Conservation (phyloP, 1,140 invertebrate genomes). For the Rhynchophorus ferrugineus region DNA sequence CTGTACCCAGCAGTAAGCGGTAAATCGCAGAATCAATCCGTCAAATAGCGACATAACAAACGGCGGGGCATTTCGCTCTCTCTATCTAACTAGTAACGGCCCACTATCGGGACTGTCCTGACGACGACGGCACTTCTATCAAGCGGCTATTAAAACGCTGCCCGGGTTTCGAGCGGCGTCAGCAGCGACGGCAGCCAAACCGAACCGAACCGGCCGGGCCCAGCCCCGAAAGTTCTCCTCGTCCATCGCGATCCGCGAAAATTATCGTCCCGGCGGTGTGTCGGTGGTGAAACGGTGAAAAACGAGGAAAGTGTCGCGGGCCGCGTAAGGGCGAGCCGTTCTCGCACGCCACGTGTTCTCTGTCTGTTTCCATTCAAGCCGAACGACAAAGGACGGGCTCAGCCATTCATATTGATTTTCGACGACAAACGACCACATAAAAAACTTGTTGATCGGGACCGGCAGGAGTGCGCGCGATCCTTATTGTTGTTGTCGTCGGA, state of each 20-base stretch:
- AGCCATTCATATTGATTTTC: slow-evolving; percentile 44
- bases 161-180: not conserved
- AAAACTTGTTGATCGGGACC: slow-evolving; percentile 43
- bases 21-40: slow-evolving; percentile 29
- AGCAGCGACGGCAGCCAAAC: no score
- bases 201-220: no score
- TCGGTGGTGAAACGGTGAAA: not conserved
- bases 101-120: slow-evolving; percentile 25
- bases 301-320: not conserved
- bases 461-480: slow-evolving; percentile 12
- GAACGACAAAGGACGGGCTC: slow-evolving; percentile 39
- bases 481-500: slow-evolving; percentile 5
- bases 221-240: not conserved
- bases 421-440: slow-evolving; percentile 41
- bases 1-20: slow-evolving; percentile 21
- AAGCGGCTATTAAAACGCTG: slow-evolving; percentile 20
- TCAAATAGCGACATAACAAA: slow-evolving; percentile 29
- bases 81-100: slow-evolving; percentile 29
- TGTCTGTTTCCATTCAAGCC: slow-evolving; percentile 38
- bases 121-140: slow-evolving; percentile 21
- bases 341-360: slow-evolving; percentile 30
- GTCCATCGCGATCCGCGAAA: not conserved
- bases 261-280: slow-evolving; percentile 1
- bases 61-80: slow-evolving; percentile 24
- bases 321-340: slow-evolving; percentile 2